Percentiles rank a stretch among this genome's conserved stretches.
phyloP scores from a whole-genome alignment of 2,888 invertebrate genomes.

The Escarpia spicata region DNA sequence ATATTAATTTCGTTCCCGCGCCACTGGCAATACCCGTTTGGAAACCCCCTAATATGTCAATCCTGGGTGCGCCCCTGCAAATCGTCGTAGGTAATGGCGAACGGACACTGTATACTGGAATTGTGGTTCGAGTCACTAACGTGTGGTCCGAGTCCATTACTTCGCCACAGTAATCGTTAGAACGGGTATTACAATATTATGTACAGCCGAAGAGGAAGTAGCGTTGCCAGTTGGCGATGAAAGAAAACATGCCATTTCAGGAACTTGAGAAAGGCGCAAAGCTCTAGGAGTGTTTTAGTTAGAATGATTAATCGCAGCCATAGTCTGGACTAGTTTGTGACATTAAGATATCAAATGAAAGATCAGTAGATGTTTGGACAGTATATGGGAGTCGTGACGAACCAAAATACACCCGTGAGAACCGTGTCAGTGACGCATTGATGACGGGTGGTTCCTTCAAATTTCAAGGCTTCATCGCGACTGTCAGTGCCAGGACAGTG shows the following conservation, averaged over 20 bases:
- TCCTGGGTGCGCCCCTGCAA: too few relatives aligned
- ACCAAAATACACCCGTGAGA: background rate
- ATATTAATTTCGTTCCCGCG: too few relatives aligned
- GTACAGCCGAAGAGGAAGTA: background rate
- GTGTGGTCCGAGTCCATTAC: too few relatives aligned
- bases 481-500: too few relatives aligned
- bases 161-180: background rate
- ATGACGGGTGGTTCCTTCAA: too few relatives aligned
- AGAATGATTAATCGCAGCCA: background rate
- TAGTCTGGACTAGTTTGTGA: background rate
- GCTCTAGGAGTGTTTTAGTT: background rate
- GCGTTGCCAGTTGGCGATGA: background rate
- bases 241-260: background rate
- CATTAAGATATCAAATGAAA: background rate
- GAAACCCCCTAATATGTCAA: too few relatives aligned
- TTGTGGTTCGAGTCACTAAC: too few relatives aligned
- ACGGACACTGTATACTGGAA: too few relatives aligned
- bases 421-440: background rate
- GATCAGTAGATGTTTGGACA: background rate
- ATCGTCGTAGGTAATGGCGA: too few relatives aligned
- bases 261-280: background rate
- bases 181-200: background rate
- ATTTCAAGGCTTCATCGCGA: too few relatives aligned
- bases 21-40: too few relatives aligned
- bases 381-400: background rate